A percentile compares a stretch with the other conserved stretches of the same genome.
phyloP scores from a whole-genome alignment of 2,888 invertebrate genomes.

The Cataglyphis cursor region DNA sequence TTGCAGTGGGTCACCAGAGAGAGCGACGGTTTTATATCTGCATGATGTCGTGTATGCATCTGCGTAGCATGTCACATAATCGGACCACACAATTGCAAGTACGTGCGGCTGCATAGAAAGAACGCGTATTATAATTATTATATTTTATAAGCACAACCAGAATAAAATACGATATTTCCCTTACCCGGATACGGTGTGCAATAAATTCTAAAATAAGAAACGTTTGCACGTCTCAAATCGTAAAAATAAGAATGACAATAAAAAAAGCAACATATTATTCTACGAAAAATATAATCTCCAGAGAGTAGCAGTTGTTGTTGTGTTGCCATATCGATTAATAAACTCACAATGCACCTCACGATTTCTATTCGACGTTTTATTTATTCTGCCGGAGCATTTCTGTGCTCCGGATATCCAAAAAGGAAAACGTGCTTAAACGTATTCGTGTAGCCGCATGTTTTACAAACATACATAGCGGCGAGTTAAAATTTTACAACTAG shows the following conservation, averaged over 20 bases:
- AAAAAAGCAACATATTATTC: neutral
- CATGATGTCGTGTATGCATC: slow-evolving; percentile 32
- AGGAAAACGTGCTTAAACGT: slow-evolving; percentile 14
- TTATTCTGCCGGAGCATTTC: slow-evolving; percentile 20
- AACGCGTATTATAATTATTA: slow-evolving; percentile 37
- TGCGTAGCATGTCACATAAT: slow-evolving; percentile 39
- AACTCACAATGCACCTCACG: slow-evolving; percentile 16
- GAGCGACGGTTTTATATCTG: slow-evolving; percentile 46
- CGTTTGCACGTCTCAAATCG: neutral
- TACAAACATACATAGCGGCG: slow-evolving; percentile 2
- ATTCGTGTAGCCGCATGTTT: slow-evolving; percentile 13
- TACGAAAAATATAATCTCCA: slow-evolving; percentile 1
- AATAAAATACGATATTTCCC: neutral
- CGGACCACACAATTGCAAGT: slow-evolving; percentile 28
- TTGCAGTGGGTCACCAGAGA: slow-evolving; percentile 32
- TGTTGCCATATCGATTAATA: slow-evolving; percentile 12
- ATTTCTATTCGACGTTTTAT: slow-evolving; percentile 26
- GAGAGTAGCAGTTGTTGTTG: neutral
- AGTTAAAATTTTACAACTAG: slow-evolving; percentile 50
- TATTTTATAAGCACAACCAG: slow-evolving; percentile 21
- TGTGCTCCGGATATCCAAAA: slow-evolving; percentile 8
- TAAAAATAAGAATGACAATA: neutral
- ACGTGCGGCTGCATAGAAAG: slow-evolving; percentile 49
- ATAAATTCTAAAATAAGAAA: slow-evolving; percentile 3
- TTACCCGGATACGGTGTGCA: neutral